These are phyloP conservation scores for Lepidostoma basale DNA, from an alignment of 1,140 invertebrate genomes.

Conservation along the genomic window DNA sequence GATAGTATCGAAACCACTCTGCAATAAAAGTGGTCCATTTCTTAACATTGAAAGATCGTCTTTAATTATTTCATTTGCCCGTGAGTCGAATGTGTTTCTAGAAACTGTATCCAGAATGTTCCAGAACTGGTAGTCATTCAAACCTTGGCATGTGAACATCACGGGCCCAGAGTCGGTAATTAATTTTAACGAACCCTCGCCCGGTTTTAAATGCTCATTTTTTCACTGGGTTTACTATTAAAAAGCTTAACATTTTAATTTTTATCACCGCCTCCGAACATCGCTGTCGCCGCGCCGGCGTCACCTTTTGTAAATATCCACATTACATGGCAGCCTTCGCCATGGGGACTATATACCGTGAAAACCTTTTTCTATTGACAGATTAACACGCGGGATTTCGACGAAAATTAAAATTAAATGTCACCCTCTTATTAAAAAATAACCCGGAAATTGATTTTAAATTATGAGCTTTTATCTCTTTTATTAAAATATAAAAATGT, in stretches of 20 bases:
- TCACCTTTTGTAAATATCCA: slow-evolving; percentile 44
- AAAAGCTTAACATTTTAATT: slow-evolving; percentile 35
- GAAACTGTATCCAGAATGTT: no score
- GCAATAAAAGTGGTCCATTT: no score
- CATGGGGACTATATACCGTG: slow-evolving; percentile 14
- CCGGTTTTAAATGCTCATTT: slow-evolving; percentile 28
- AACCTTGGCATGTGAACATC: no score
- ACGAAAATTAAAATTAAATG: slow-evolving; percentile 34
- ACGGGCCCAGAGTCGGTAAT: slow-evolving; percentile 31
- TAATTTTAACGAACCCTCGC: slow-evolving; percentile 42
- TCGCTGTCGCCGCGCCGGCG: background rate
- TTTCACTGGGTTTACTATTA: slow-evolving; percentile 20
- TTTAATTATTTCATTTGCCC: no score
- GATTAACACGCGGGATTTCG: slow-evolving; percentile 32
- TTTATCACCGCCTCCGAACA: no score
- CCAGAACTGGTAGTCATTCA: no score
- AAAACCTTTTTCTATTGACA: slow-evolving; percentile 37
- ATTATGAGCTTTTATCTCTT: background rate
- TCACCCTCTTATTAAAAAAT: background rate
- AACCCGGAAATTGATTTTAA: no score
- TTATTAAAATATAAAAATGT: background rate
- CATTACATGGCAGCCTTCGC: background rate
- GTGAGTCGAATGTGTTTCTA: no score
- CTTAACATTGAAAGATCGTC: no score
- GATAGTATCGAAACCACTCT: no score